Conservation (phyloP, 1,140 invertebrate genomes). For the Frieseomelitta varia region DNA sequence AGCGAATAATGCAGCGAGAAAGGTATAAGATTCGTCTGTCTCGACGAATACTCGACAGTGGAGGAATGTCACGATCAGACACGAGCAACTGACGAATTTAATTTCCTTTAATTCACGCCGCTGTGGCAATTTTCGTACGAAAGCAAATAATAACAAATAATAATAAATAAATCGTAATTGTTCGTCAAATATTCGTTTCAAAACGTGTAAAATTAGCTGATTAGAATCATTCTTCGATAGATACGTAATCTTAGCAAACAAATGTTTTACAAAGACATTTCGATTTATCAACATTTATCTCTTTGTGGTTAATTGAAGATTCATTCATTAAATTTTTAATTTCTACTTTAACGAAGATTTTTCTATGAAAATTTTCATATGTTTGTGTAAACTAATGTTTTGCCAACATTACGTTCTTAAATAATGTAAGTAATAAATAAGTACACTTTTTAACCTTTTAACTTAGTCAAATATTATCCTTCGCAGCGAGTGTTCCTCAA, state of each 20-base stretch:
- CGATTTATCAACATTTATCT: too few relatives aligned
- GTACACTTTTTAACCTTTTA: not conserved
- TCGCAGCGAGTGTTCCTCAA: too few relatives aligned
- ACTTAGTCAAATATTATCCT: not conserved
- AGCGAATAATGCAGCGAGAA: not conserved
- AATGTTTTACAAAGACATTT: too few relatives aligned
- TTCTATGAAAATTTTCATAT: too few relatives aligned
- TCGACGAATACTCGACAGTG: not conserved
- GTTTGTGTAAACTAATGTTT: too few relatives aligned
- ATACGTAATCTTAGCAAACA: too few relatives aligned
- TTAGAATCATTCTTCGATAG: not conserved
- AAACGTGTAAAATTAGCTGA: not conserved
- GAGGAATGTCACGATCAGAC: not conserved
- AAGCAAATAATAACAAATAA: not conserved
- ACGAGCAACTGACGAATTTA: not conserved
- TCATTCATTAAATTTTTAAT: too few relatives aligned
- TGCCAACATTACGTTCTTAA: too few relatives aligned
- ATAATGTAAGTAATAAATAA: too few relatives aligned
- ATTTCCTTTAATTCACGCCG: not conserved
- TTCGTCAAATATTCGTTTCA: not conserved
- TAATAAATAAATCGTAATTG: not conserved
- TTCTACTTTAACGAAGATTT: too few relatives aligned
- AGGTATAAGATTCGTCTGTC: not conserved
- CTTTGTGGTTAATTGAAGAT: too few relatives aligned
- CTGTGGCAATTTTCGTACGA: not conserved